Evolutionary conservation across 2,113 vertebrate species (phyloP).

Genomic region (Myrmecophaga tridactyla): DNA sequence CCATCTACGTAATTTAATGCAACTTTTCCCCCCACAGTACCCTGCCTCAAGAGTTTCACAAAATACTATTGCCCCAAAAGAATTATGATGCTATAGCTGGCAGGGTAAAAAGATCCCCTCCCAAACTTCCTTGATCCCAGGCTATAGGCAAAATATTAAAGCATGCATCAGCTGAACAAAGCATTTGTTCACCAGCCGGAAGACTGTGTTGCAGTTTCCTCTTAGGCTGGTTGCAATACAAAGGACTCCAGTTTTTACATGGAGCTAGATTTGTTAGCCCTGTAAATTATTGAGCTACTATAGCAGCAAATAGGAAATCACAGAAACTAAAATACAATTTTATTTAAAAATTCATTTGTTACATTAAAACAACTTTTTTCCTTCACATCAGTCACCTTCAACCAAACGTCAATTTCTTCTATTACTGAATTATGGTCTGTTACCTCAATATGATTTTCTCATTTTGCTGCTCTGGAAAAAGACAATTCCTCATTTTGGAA

Average conservation of each 20-base stretch:
- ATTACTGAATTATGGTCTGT: constrained; percentile 16
- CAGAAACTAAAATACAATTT: constrained; percentile 70
- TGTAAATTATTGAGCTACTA: constrained; percentile 68
- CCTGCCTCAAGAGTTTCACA: constrained; percentile 58
- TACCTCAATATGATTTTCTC: constrained; percentile 42
- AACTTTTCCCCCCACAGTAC: constrained; percentile 71
- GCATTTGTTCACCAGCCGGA: constrained; percentile 63
- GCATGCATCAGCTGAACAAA: constrained; percentile 76
- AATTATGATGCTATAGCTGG: constrained; percentile 66
- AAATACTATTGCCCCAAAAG: constrained; percentile 73
- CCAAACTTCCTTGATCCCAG: constrained; percentile 57
- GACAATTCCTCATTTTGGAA: constrained; percentile 54
- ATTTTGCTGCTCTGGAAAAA: constrained; percentile 73
- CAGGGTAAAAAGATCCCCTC: constrained; percentile 70
- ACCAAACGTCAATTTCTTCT: constrained; percentile 27
- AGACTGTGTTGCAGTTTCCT: constrained; percentile 73
- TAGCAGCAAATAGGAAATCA: constrained; percentile 69
- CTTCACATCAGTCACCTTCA: constrained; percentile 52
- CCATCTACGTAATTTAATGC: constrained; percentile 72
- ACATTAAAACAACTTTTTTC: constrained; percentile 68
- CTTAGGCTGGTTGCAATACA: constrained; percentile 72
- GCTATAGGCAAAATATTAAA: constrained; percentile 74
- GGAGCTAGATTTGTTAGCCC: constrained; percentile 72
- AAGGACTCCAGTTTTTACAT: constrained; percentile 53
- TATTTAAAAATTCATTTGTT: constrained; percentile 59